Conservation (phyloP, 2,888 invertebrate genomes). For the Acanthoscelides obtectus region DNA sequence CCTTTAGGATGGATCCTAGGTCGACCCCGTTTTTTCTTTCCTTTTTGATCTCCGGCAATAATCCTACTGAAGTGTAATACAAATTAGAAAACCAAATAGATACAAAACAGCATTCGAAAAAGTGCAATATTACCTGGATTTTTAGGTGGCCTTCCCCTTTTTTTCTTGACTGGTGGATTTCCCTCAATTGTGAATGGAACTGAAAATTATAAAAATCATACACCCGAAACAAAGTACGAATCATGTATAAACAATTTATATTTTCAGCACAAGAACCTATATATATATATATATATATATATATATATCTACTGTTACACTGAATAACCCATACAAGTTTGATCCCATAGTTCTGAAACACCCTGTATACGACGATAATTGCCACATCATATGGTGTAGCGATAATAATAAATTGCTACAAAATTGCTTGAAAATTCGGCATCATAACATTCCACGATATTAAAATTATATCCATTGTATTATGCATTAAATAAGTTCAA, state of each 20-base stretch:
- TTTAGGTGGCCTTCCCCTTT: constrained; percentile 53
- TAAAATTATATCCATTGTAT: too few relatives aligned
- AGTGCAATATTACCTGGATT: constrained; percentile 7
- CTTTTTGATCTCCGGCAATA: neutral
- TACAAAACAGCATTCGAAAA: neutral
- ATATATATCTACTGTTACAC: too few relatives aligned
- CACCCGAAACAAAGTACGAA: neutral
- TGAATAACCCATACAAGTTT: too few relatives aligned
- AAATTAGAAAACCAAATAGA: neutral
- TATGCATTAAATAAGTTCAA: constrained; percentile 6
- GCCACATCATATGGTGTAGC: too few relatives aligned
- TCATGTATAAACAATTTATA: too few relatives aligned
- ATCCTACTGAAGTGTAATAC: neutral
- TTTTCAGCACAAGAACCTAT: too few relatives aligned
- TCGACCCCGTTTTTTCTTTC: constrained; percentile 11
- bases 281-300: too few relatives aligned
- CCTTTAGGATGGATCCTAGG: constrained; percentile 18
- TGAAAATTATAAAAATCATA: constrained; percentile 13
- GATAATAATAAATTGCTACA: too few relatives aligned
- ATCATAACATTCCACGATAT: too few relatives aligned
- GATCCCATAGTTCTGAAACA: too few relatives aligned
- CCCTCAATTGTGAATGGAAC: constrained; percentile 18
- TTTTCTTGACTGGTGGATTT: constrained; percentile 46
- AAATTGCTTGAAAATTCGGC: too few relatives aligned
- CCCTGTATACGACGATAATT: too few relatives aligned